These are phyloP conservation scores for Phoxinus phoxinus DNA, from an alignment of 2,113 vertebrate species.

Conservation along the genomic window DNA sequence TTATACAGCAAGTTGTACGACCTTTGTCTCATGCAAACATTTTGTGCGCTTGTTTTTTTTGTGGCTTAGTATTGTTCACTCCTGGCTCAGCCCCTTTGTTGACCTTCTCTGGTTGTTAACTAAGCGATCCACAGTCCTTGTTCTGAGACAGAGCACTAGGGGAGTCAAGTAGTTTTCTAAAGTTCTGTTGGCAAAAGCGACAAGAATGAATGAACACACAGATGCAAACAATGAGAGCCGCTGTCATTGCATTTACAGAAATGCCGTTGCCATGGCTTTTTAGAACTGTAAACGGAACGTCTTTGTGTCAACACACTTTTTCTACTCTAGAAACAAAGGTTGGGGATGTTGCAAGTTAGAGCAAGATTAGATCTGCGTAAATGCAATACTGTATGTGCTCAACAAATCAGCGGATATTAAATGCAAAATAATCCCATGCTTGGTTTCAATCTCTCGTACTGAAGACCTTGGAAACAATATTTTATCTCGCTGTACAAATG, in stretches of 20 bases:
- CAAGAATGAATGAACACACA: background rate
- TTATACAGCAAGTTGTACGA: background rate
- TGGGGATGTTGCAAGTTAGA: background rate
- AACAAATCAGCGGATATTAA: slow-evolving; percentile 3
- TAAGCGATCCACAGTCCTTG: background rate
- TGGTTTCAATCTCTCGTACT: background rate
- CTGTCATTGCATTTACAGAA: background rate
- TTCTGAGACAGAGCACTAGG: background rate
- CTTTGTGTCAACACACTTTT: background rate
- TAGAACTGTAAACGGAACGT: background rate
- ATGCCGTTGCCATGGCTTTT: background rate
- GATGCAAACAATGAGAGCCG: background rate
- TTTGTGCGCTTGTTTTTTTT: background rate
- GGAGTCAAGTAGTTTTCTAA: slow-evolving; percentile 39
- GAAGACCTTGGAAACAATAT: background rate
- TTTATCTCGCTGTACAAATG: background rate
- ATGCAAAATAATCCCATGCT: background rate
- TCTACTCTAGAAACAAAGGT: background rate
- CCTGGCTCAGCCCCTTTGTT: slow-evolving; percentile 23
- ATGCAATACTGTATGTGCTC: background rate
- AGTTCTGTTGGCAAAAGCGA: background rate
- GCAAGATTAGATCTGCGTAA: background rate
- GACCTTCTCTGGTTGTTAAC: slow-evolving; percentile 14
- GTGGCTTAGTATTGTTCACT: slow-evolving; percentile 19
- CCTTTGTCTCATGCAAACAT: slow-evolving; percentile 15